These are phyloP conservation scores for Brachycybe producta DNA, from an alignment of 2,888 invertebrate species.

Conservation along the genomic window DNA sequence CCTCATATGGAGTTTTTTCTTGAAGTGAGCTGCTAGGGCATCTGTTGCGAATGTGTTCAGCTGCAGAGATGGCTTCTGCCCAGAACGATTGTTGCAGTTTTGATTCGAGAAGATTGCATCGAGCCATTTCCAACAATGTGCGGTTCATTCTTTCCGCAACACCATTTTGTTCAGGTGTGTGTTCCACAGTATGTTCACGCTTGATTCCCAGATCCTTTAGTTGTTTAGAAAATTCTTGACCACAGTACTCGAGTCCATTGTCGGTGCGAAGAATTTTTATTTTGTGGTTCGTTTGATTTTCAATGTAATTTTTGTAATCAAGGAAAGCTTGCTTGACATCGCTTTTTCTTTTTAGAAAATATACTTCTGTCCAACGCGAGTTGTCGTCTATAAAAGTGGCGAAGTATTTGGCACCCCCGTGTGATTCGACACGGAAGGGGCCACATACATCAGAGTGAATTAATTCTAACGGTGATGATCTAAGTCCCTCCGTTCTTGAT, in stretches of 20 bases:
- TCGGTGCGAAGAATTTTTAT: slow-evolving; percentile 10
- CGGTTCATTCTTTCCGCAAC: background rate
- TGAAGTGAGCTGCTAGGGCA: background rate
- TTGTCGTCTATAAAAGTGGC: slow-evolving; percentile 8
- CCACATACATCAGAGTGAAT: slow-evolving; percentile 7
- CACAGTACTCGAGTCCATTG: slow-evolving; percentile 12
- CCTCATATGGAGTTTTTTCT: too few species aligned
- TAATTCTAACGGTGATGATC: background rate
- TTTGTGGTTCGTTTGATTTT: too few species aligned
- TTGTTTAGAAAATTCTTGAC: too few species aligned
- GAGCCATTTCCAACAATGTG: background rate
- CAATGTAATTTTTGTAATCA: too few species aligned
- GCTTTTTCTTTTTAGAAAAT: too few species aligned
- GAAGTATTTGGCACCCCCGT: slow-evolving; percentile 4
- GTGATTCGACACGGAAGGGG: slow-evolving; percentile 3
- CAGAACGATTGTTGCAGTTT: background rate
- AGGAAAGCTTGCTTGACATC: too few species aligned
- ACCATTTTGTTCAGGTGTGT: background rate
- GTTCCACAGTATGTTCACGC: background rate
- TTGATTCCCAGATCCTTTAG: too few species aligned
- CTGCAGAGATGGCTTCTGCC: background rate
- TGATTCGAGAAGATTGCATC: background rate
- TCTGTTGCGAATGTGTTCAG: background rate
- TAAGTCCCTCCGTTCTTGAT: too few species aligned
- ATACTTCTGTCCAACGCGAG: too few species aligned